Evolutionary conservation across 2,888 invertebrate species (phyloP), one percentile per base, ranked within the genome.

Genomic region (Cephus rjabovi): DNA sequence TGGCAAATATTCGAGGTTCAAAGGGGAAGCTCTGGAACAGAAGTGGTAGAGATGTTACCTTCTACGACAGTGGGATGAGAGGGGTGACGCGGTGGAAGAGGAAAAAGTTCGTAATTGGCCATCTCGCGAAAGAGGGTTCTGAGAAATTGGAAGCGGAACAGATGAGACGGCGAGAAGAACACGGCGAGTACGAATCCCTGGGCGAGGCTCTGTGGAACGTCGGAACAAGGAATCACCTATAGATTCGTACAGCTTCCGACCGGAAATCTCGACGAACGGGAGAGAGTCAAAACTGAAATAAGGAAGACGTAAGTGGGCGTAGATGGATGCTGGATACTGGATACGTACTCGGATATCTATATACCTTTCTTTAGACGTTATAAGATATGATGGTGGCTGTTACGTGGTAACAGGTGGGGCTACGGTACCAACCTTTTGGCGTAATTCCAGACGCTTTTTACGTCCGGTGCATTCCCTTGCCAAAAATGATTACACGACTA

Each of bases 401-500:
- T 33, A 71, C 71, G 34, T 78, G 79, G 86, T 87, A 87, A 87
- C 87, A 87, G 87, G 88, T 87, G 85, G 82, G 79, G 81, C 81
- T 76, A 81, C 23, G 11, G 34, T 23, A 78, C 83, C 79, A 77
- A 80, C 73, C 76, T 79, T 79, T 81, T 87, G 87, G 88, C 88
- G 73, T 75, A 76, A 83, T 76, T 87, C 88, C 88, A 87, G 82
- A 77, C 76, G 79, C 75, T 80, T 74, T 15, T 56, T 76, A 76
- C 77, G 70, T 79, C 76, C 73, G 76, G 74, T 34, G 34, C 34
- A 85, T 81, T 81, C 74, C 81, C 73, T 75, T 85, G 87, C 85
- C 84, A 87, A 86, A 87, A 87, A 86, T 84, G 81, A 86, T 88
- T 81, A 84, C 81, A 82, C 83, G 86, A 77, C 87, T 82, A 81